Percentiles rank a stretch among this genome's conserved stretches.
These are phyloP conservation scores for Polymixis flavicincta DNA, from an alignment of 2,888 invertebrate species.

Conservation along the genomic window DNA sequence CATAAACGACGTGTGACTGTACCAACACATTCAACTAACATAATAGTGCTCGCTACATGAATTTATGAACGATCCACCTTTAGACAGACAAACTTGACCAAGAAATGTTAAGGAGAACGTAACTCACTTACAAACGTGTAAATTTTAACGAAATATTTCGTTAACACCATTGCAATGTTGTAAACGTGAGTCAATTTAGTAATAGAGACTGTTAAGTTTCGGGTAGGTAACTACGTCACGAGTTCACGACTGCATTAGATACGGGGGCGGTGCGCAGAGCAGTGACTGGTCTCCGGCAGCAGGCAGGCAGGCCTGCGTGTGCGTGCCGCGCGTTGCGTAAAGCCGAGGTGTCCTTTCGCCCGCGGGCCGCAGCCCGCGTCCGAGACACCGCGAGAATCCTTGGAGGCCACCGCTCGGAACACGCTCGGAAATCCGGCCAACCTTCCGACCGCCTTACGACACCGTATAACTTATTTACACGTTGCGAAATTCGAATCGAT, in stretches of 20 bases:
- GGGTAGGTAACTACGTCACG: conserved; percentile 77
- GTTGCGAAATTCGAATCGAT: conserved; percentile 90
- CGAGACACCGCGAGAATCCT: conserved; percentile 88
- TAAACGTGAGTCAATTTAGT: conserved; percentile 85
- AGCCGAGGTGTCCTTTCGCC: conserved; percentile 81
- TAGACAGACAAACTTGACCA: conserved; percentile 81
- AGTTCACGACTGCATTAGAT: conserved; percentile 74
- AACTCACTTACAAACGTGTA: conserved; percentile 75
- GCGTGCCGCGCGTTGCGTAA: conserved; percentile 79
- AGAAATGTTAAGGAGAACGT: conserved; percentile 76
- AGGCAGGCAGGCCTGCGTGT: conserved; percentile 53
- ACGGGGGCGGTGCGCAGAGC: conserved; percentile 66
- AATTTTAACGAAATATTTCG: conserved; percentile 83
- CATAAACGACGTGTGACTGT: conserved; percentile 47
- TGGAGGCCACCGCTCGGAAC: conserved; percentile 89
- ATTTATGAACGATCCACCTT: conserved; percentile 56
- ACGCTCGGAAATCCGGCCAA: conserved; percentile 91
- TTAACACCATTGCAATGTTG: conserved; percentile 85
- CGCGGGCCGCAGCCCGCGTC: conserved; percentile 74
- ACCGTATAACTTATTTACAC: conserved; percentile 89
- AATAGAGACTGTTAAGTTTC: conserved; percentile 79
- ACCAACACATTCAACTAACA: conserved; percentile 27
- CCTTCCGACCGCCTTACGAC: conserved; percentile 90
- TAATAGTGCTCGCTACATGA: conserved; percentile 53
- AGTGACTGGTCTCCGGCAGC: conserved; percentile 44